Percentiles rank a stretch among this genome's conserved stretches.
Conservation (phyloP, 2,113 vertebrate genomes). For the Cettia cetti region DNA sequence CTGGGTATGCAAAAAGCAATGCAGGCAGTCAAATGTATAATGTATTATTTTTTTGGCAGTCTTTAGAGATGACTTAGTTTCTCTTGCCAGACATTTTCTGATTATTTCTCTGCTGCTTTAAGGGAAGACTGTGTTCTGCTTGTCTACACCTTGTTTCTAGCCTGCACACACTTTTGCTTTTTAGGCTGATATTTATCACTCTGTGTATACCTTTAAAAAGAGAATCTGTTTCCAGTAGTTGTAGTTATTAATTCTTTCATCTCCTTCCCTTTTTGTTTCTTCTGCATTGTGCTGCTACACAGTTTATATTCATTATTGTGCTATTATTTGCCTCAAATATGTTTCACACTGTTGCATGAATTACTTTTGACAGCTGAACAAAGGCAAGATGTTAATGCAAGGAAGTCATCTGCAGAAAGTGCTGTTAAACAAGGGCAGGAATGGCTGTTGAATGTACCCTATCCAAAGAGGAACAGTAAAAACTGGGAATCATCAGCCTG, state of each 20-base stretch:
- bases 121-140: background rate
- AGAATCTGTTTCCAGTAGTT: background rate
- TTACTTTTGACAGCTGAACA: conserved; percentile 54
- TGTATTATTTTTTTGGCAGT: background rate
- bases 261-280: conserved; percentile 12
- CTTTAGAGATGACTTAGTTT: conserved; percentile 10
- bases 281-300: background rate
- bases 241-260: conserved; percentile 36
- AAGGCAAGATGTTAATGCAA: conserved; percentile 31
- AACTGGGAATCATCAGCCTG: background rate
- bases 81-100: background rate
- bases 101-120: conserved; percentile 17
- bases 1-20: background rate
- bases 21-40: background rate
- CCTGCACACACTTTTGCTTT: background rate
- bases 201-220: background rate
- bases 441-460: background rate
- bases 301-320: conserved; percentile 3
- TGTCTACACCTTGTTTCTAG: conserved; percentile 7
- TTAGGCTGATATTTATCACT: conserved; percentile 11
- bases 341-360: background rate
- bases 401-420: conserved; percentile 17
- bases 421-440: background rate
- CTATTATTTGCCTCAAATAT: conserved; percentile 2
- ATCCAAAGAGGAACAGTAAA: background rate